A percentile compares a stretch with the other conserved stretches of the same genome.
phyloP scores from a whole-genome alignment of 2,113 vertebrate species.

The Eptatretus burgeri region DNA sequence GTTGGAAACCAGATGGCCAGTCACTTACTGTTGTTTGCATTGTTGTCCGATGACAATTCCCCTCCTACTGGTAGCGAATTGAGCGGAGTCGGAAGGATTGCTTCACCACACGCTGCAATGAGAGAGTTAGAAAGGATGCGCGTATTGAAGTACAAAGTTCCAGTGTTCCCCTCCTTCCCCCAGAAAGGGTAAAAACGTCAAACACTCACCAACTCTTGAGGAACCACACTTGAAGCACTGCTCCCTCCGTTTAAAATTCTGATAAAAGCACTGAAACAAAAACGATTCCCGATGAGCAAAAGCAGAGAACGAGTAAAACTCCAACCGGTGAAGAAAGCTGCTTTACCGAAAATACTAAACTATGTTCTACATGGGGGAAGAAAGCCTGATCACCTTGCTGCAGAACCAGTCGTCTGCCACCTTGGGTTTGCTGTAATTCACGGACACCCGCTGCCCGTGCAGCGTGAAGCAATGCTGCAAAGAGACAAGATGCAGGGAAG shows the following conservation, averaged over 20 bases:
- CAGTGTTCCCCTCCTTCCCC: not conserved
- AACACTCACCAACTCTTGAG: slow-evolving; percentile 58
- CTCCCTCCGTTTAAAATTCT: slow-evolving; percentile 97
- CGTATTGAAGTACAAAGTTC: too few relatives aligned
- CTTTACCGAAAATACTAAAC: too few relatives aligned
- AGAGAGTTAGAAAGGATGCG: too few relatives aligned
- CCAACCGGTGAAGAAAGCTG: not conserved
- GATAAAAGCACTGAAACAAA: slow-evolving; percentile 77
- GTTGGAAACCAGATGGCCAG: too few relatives aligned
- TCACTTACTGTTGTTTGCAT: too few relatives aligned
- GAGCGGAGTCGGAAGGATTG: too few relatives aligned
- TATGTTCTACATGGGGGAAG: not conserved
- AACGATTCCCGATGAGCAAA: slow-evolving; percentile 7
- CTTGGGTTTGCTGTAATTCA: slow-evolving; percentile 96
- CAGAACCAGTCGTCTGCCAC: slow-evolving; percentile 92
- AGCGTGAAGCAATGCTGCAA: slow-evolving; percentile 17
- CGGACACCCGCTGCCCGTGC: slow-evolving; percentile 73
- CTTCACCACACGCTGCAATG: too few relatives aligned
- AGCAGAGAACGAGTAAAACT: not conserved
- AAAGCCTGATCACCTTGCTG: slow-evolving; percentile 37
- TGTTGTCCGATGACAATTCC: too few relatives aligned
- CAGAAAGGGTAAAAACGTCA: not conserved
- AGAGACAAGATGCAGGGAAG: not conserved
- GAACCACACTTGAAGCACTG: slow-evolving; percentile 98
- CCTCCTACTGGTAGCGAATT: too few relatives aligned